A percentile compares a stretch with the other conserved stretches of the same genome.
Evolutionary conservation across 2,888 invertebrate genomes (phyloP).

Genomic region (Exocentrus adspersus): DNA sequence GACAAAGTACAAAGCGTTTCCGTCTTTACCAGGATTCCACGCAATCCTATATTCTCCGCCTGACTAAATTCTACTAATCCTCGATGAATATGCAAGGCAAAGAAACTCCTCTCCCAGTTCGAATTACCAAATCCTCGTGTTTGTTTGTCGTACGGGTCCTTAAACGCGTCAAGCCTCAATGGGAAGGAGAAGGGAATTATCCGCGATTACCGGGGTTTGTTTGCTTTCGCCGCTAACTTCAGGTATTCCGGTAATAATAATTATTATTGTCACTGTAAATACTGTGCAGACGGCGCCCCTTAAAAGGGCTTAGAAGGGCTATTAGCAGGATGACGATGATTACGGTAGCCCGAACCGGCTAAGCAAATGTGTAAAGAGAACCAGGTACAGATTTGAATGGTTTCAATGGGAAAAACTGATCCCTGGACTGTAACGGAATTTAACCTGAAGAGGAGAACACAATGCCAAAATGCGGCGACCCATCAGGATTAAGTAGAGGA

Average conservation of each 20-base stretch:
- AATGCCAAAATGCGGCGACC: too few relatives aligned
- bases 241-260: too few relatives aligned
- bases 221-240: neutral
- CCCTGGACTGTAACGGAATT: too few relatives aligned
- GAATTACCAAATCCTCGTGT: conserved; percentile 48
- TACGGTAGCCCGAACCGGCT: too few relatives aligned
- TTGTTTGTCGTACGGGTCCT: conserved; percentile 10
- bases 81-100: conserved; percentile 19
- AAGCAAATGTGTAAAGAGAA: too few relatives aligned
- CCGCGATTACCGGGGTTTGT: neutral
- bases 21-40: conserved; percentile 21
- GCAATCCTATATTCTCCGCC: conserved; percentile 27
- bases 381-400: too few relatives aligned
- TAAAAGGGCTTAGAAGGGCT: neutral
- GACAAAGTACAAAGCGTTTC: neutral
- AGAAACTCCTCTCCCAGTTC: too few relatives aligned
- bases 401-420: too few relatives aligned
- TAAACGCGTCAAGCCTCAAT: conserved; percentile 4
- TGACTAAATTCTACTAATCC: conserved; percentile 24
- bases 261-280: neutral
- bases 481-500: too few relatives aligned
- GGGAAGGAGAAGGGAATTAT: neutral
- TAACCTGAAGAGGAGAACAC: too few relatives aligned
- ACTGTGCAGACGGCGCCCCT: too few relatives aligned
- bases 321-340: neutral